phyloP scores from a whole-genome alignment of 92 coral and sea anemone species.

The Zoanthus sociatus region DNA sequence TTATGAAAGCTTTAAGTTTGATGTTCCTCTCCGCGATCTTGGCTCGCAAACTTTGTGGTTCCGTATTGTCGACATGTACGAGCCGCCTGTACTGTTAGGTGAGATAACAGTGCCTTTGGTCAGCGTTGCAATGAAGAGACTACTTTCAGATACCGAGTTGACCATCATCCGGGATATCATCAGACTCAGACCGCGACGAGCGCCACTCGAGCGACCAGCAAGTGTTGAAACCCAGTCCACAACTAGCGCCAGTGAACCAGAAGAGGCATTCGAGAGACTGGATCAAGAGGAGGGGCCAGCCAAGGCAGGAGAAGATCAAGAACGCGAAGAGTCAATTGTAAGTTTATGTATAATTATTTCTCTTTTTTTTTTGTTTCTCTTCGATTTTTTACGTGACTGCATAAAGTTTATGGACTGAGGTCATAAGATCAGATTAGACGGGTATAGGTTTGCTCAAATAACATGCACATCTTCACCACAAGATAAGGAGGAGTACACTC shows the following conservation, averaged over 20 bases:
- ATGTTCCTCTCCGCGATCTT: slow-evolving; percentile 92
- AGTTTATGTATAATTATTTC: not conserved
- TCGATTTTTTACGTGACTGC: too few relatives aligned
- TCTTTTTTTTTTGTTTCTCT: not conserved
- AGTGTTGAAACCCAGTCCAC: slow-evolving; percentile 78
- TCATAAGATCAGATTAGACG: too few relatives aligned
- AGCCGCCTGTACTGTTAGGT: slow-evolving; percentile 81
- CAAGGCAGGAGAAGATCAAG: slow-evolving; percentile 53
- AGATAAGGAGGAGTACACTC: too few relatives aligned
- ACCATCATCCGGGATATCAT: slow-evolving; percentile 87
- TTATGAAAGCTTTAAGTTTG: slow-evolving; percentile 97
- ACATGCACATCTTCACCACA: too few relatives aligned
- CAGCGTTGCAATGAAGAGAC: slow-evolving; percentile 89
- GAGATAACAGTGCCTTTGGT: slow-evolving; percentile 85
- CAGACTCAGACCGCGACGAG: slow-evolving; percentile 75
- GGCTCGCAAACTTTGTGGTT: slow-evolving; percentile 91
- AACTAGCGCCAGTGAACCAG: slow-evolving; percentile 76
- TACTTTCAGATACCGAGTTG: slow-evolving; percentile 92
- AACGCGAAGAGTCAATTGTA: slow-evolving; percentile 23
- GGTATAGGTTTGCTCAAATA: too few relatives aligned
- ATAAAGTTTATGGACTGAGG: too few relatives aligned
- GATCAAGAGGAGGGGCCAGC: slow-evolving; percentile 63
- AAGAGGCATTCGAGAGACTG: slow-evolving; percentile 64
- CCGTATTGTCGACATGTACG: slow-evolving; percentile 89
- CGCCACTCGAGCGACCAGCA: slow-evolving; percentile 62